These are phyloP conservation scores for Lycodopsis pacificus DNA, from an alignment of 2,797 vertebrate genomes.

Conservation along the genomic window DNA sequence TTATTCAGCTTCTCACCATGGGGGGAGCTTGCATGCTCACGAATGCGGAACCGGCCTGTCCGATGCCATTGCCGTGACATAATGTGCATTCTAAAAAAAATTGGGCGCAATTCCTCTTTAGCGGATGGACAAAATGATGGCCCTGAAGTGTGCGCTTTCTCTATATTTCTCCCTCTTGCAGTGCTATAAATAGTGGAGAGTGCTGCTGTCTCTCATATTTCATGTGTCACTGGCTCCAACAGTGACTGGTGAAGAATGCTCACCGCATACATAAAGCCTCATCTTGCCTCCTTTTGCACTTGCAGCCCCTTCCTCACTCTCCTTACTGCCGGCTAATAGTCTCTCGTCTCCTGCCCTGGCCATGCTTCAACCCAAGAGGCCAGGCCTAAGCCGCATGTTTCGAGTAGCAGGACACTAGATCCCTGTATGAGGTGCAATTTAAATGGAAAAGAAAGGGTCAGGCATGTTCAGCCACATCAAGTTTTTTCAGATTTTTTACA, in stretches of 20 bases:
- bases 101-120: slow-evolving; percentile 52
- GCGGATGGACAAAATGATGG: slow-evolving; percentile 67
- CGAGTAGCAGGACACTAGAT: slow-evolving; percentile 8
- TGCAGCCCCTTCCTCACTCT: slow-evolving; percentile 48
- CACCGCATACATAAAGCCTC: slow-evolving; percentile 60
- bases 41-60: slow-evolving; percentile 26
- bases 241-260: slow-evolving; percentile 75
- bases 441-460: not conserved
- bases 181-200: slow-evolving; percentile 83
- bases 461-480: slow-evolving; percentile 7
- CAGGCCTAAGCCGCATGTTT: slow-evolving; percentile 26
- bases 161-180: slow-evolving; percentile 62
- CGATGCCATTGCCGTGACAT: slow-evolving; percentile 22
- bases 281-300: slow-evolving; percentile 52
- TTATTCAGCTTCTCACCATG: slow-evolving; percentile 24
- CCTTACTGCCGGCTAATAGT: slow-evolving; percentile 24
- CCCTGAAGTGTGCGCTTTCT: slow-evolving; percentile 69
- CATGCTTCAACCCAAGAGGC: slow-evolving; percentile 10
- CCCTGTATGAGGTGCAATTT: slow-evolving; percentile 10
- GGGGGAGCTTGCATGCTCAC: not conserved
- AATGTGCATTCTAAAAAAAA: slow-evolving; percentile 36
- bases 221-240: slow-evolving; percentile 84
- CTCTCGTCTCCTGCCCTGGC: slow-evolving; percentile 35
- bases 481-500: not conserved
- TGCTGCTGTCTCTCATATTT: slow-evolving; percentile 85